phyloP scores from a whole-genome alignment of 2,113 vertebrate species.

The Syrmaticus mikado region DNA sequence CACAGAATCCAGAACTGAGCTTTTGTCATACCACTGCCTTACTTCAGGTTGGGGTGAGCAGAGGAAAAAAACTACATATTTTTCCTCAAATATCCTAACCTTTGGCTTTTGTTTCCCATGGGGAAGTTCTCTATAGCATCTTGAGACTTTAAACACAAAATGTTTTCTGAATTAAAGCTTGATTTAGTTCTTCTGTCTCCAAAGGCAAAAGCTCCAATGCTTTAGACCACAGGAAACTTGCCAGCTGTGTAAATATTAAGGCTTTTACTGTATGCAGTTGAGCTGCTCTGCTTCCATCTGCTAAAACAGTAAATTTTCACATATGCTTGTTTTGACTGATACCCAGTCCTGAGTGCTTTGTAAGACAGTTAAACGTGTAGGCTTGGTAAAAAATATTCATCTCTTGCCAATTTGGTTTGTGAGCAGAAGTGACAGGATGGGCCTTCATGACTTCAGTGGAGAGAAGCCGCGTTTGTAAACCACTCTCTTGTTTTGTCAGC shows the following conservation, averaged over 20 bases:
- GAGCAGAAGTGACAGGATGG: neutral
- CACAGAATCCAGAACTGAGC: neutral
- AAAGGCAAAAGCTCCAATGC: neutral
- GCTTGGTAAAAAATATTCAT: neutral
- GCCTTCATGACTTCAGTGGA: neutral
- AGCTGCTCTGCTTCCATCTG: conserved; percentile 33
- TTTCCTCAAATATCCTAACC: neutral
- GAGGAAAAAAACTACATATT: neutral
- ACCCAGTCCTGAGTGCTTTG: neutral
- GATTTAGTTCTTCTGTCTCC: neutral
- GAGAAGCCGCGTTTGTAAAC: neutral
- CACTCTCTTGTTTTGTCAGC: neutral
- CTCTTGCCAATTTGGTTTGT: neutral
- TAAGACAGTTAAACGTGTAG: neutral
- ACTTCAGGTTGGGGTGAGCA: neutral
- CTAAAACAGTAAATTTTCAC: conserved; percentile 35
- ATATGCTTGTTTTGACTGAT: conserved; percentile 28
- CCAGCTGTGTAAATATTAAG: conserved; percentile 53
- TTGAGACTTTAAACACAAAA: neutral
- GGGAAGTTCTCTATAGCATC: neutral
- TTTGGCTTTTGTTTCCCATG: neutral
- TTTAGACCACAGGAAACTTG: conserved; percentile 10
- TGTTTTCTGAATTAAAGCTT: conserved; percentile 16
- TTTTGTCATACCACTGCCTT: neutral
- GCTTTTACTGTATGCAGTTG: conserved; percentile 16